Evolutionary conservation across 1,140 invertebrate species (phyloP).

Genomic region (Drosophila setifemur): DNA sequence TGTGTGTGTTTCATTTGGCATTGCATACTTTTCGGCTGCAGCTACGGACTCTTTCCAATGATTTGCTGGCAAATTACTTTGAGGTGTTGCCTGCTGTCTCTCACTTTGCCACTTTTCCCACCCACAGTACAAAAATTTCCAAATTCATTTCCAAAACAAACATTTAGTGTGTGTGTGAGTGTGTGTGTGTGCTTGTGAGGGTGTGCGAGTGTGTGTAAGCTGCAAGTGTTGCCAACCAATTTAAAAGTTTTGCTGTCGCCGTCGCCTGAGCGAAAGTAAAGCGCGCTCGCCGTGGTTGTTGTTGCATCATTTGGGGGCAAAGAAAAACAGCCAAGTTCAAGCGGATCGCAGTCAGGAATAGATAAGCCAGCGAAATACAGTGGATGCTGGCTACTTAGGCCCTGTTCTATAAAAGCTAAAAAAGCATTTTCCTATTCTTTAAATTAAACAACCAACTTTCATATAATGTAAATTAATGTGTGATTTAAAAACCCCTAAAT

Average conservation of each 20-base stretch:
- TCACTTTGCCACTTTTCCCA: constrained; percentile 37
- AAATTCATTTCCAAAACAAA: constrained; percentile 82
- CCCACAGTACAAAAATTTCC: constrained; percentile 59
- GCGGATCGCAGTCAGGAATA: constrained; percentile 27
- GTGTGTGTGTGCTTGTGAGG: constrained; percentile 3
- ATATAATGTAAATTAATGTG: too few species aligned
- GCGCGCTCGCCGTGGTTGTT: constrained; percentile 48
- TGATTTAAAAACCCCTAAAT: too few species aligned
- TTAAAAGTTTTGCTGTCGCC: constrained; percentile 76
- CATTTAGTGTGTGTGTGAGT: constrained; percentile 52
- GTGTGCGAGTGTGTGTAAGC: constrained; percentile 12
- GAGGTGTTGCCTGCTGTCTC: constrained; percentile 62
- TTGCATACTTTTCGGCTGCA: constrained; percentile 71
- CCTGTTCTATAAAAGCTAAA: too few species aligned
- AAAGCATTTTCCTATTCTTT: too few species aligned
- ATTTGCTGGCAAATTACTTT: constrained; percentile 80
- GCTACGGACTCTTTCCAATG: constrained; percentile 60
- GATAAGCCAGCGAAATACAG: constrained; percentile 36
- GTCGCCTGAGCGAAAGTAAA: constrained; percentile 66
- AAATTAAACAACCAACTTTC: background rate
- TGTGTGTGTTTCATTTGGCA: constrained; percentile 56
- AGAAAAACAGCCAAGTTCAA: constrained; percentile 63
- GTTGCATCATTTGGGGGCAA: constrained; percentile 62
- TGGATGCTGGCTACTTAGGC: too few species aligned
- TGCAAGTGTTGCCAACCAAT: constrained; percentile 80